Base-by-base conservation (phyloP, 2,888 invertebrate species). In the Maniola hyperantus region DNA sequence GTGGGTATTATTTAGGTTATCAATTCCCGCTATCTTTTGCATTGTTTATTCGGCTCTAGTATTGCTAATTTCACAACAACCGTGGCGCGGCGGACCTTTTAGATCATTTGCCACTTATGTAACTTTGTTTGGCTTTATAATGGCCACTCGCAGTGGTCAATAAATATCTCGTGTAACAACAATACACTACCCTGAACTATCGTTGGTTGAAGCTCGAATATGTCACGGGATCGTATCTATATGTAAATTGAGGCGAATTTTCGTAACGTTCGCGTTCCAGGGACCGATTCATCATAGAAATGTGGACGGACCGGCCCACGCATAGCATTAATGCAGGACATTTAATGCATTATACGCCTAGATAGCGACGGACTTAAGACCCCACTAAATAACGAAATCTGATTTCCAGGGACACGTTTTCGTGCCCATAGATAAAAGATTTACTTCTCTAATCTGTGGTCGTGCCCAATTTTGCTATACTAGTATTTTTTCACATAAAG, bases 211-310 rank as follows among this genome's bases (percentile, higher is more conserved):
- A 68, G 68, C 71, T 69, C 60, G 73, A 74, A 72, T 77, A 76
- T 77, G 79, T 82, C 76, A 75, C 77, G 74, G 84, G 84, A 87
- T 87, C 76, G 79, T 87, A 88, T 88, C 85, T 84, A 75, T 86
- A 88, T 88, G 88, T 84, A 89, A 89, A 90, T 88, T 84, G 83
- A 80, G 76, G 83, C 79, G 83, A 87, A 87, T 88, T 91, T 91
- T 89, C 88, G 90, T 87, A 89, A 91, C 84, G 76, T 71, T 76
- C 78, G 78, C 80, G 81, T 82, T 82, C 82, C 81, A 79, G 81
- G 76, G 82, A 83, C 81, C 91, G 85, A 91, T 91, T 84, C 89
- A 91, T 91, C 91, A 91, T 90, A 87, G 85, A 85, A 88, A 89
- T 89, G 90, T 88, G 87, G 89, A 89, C 90, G 88, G 83, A 82